phyloP scores from a whole-genome alignment of 1,140 invertebrate genomes.

The Magallana angulata region DNA sequence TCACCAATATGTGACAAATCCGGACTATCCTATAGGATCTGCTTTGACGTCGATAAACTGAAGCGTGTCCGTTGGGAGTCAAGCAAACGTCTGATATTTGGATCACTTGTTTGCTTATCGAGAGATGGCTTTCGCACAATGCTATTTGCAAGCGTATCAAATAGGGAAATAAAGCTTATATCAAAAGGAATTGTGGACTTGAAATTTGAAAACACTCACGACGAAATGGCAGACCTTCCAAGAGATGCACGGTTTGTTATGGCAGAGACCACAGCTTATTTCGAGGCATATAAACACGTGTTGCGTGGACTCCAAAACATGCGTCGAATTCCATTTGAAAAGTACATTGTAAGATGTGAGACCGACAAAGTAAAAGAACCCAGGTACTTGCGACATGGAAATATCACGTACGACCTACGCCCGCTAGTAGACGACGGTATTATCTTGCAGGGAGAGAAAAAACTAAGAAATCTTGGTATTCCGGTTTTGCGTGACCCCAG shows the following conservation, averaged over 20 bases:
- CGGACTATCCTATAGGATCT: conserved; percentile 65
- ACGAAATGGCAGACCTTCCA: conserved; percentile 45
- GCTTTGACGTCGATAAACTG: conserved; percentile 70
- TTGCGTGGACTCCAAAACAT: conserved; percentile 78
- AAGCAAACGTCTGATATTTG: conserved; percentile 85
- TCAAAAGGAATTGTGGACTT: conserved; percentile 69
- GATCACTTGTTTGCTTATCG: conserved; percentile 87
- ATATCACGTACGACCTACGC: conserved; percentile 58
- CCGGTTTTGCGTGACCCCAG: conserved; percentile 21
- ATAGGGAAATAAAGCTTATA: conserved; percentile 80
- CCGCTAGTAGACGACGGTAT: conserved; percentile 62
- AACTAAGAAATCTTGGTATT: conserved; percentile 41
- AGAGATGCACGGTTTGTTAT: conserved; percentile 72
- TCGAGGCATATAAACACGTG: conserved; percentile 81
- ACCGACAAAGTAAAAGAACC: conserved; percentile 63
- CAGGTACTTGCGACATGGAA: conserved; percentile 61
- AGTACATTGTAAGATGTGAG: conserved; percentile 73
- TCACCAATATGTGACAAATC: conserved; percentile 57
- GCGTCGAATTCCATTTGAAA: conserved; percentile 74
- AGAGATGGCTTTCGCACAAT: conserved; percentile 85
- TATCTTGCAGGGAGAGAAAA: conserved; percentile 50
- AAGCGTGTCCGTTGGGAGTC: conserved; percentile 74
- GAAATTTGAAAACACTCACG: conserved; percentile 76
- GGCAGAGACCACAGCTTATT: conserved; percentile 81
- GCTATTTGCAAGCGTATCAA: conserved; percentile 85